Conservation (phyloP, 2,888 invertebrate species). For the Apoda limacodes region DNA sequence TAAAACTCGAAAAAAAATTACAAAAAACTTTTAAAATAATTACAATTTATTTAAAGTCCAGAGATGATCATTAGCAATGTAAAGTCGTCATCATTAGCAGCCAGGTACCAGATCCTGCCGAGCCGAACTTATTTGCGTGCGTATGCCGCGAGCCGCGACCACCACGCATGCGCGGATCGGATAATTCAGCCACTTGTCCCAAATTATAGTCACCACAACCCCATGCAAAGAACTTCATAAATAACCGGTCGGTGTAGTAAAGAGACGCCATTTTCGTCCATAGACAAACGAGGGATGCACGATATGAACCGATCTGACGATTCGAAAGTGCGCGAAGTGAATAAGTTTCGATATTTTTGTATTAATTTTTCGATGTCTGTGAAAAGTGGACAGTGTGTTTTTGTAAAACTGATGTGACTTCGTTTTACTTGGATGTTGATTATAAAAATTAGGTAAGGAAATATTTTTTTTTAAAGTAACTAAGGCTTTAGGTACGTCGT, state of each 20-base stretch:
- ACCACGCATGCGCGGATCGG: conserved; percentile 63
- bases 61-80: no score
- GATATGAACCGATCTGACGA: conserved; percentile 37
- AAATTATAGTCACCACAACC: conserved; percentile 55
- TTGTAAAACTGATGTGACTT: background rate
- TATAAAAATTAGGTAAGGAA: background rate
- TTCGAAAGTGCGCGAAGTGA: conserved; percentile 28
- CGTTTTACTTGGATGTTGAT: conserved; percentile 2
- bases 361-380: conserved; percentile 11
- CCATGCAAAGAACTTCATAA: conserved; percentile 57
- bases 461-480: no score
- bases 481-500: no score
- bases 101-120: conserved; percentile 31
- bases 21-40: no score
- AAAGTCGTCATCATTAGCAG: conserved; percentile 42
- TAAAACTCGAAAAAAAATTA: no score
- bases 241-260: conserved; percentile 42
- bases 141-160: conserved; percentile 43
- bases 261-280: conserved; percentile 40
- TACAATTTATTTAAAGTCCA: no score
- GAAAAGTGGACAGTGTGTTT: background rate
- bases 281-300: conserved; percentile 43
- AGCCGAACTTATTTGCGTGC: conserved; percentile 50
- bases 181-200: conserved; percentile 57
- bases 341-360: conserved; percentile 18